A percentile compares a stretch with the other conserved stretches of the same genome.
phyloP scores from a whole-genome alignment of 1,140 invertebrate species.

The Thalassaphorura encarpata region DNA sequence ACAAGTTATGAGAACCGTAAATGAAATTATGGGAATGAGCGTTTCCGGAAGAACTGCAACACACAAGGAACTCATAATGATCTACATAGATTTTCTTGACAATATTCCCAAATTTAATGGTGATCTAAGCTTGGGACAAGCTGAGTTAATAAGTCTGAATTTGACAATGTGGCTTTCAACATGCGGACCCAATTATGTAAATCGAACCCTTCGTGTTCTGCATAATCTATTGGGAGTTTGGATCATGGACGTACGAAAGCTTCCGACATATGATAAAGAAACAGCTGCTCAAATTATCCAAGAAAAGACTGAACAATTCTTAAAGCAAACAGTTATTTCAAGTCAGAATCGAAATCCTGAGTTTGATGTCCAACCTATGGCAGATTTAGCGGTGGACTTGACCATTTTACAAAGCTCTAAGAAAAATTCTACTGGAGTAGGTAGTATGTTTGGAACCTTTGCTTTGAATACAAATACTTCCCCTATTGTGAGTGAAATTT shows the following conservation, averaged over 20 bases:
- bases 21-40: slow-evolving; percentile 1
- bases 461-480: slow-evolving; percentile 1
- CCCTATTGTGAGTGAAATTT: slow-evolving; percentile 11
- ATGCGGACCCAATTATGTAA: slow-evolving; percentile 1
- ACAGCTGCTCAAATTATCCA: not conserved
- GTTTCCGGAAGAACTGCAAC: not conserved
- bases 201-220: slow-evolving; percentile 3
- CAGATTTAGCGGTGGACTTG: slow-evolving; percentile 10
- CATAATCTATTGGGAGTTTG: not conserved
- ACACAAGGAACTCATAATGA: slow-evolving; percentile 2
- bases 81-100: slow-evolving; percentile 10
- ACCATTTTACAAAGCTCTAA: not conserved
- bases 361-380: slow-evolving; percentile 10
- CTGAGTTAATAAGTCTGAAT: slow-evolving; percentile 9
- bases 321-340: not conserved
- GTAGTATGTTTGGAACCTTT: slow-evolving; percentile 7
- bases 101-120: not conserved
- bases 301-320: not conserved
- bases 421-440: not conserved
- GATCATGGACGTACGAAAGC: not conserved
- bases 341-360: not conserved
- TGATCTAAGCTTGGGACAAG: not conserved
- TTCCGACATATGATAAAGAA: slow-evolving; percentile 3
- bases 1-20: slow-evolving; percentile 4
- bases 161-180: slow-evolving; percentile 9